Percentiles rank a stretch among this genome's conserved stretches.
phyloP scores from a whole-genome alignment of 2,888 invertebrate species.

The Odontomyia ornata region DNA sequence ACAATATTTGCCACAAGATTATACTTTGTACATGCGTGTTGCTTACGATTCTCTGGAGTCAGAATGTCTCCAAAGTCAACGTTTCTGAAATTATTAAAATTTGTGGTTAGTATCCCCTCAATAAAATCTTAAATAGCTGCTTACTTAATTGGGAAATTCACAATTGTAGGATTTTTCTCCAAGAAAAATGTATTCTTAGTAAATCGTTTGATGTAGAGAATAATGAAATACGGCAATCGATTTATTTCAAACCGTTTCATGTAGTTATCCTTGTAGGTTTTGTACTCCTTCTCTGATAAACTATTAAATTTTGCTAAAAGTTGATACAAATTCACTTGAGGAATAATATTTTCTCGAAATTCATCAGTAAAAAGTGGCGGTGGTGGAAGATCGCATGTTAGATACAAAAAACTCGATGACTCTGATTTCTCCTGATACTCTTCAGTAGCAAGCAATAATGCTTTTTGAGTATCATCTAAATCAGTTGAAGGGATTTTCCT shows the following conservation, averaged over 20 bases:
- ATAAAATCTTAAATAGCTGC: conserved; percentile 58
- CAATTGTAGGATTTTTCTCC: conserved; percentile 99
- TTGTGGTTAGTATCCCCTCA: no score
- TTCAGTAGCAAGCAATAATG: conserved; percentile 77
- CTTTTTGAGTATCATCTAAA: conserved; percentile 87
- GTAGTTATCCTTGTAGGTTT: conserved; percentile 98
- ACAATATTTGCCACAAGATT: conserved; percentile 99
- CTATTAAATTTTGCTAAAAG: conserved; percentile 97
- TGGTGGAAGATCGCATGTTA: conserved; percentile 97
- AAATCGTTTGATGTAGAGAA: conserved; percentile 96
- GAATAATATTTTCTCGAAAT: conserved; percentile 97
- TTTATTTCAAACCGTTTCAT: conserved; percentile 97
- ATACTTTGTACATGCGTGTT: conserved; percentile 86
- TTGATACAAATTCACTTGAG: conserved; percentile 95
- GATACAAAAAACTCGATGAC: conserved; percentile 92
- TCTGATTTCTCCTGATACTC: conserved; percentile 89
- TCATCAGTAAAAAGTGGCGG: conserved; percentile 98
- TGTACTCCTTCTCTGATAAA: conserved; percentile 94
- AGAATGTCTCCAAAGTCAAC: conserved; percentile 97
- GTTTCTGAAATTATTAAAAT: conserved; percentile 86
- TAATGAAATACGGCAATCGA: conserved; percentile 90
- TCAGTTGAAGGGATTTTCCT: conserved; percentile 94
- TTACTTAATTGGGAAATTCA: conserved; percentile 99
- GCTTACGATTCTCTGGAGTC: conserved; percentile 81
- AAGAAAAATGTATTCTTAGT: conserved; percentile 99